phyloP scores from a whole-genome alignment of 1,140 invertebrate genomes.

The Sarcophaga bullata region DNA sequence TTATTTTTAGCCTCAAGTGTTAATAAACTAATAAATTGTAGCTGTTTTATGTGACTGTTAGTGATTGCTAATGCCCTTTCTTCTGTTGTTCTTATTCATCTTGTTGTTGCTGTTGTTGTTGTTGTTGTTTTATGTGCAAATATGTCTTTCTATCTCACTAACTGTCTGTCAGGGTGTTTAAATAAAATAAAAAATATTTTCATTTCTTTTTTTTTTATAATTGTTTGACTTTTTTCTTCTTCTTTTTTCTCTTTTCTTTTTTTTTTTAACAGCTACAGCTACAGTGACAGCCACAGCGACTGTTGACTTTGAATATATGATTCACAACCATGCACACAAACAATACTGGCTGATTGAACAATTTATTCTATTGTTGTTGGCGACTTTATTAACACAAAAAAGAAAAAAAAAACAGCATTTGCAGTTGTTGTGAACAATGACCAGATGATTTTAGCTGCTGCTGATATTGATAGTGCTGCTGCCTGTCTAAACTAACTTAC shows the following conservation, averaged over 20 bases:
- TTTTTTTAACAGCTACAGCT: background rate
- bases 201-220: background rate
- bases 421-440: background rate
- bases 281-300: background rate
- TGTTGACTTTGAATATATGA: slow-evolving; percentile 1
- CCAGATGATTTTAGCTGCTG: background rate
- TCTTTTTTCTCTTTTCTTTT: background rate
- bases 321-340: background rate
- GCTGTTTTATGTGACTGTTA: background rate
- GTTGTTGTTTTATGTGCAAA: background rate
- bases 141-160: background rate
- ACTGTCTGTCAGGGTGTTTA: too few species aligned
- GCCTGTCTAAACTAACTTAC: background rate
- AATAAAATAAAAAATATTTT: background rate
- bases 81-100: background rate
- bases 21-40: slow-evolving; percentile 3
- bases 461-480: background rate
- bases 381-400: background rate
- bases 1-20: background rate
- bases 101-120: background rate
- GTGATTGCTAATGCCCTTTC: background rate
- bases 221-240: background rate
- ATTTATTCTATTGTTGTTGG: background rate
- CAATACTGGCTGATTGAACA: background rate
- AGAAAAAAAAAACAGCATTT: too few species aligned